Evolutionary conservation across 2,797 vertebrate genomes (phyloP), one percentile per base, ranked within the genome.

Genomic region (Pseudocheirus occidentalis): DNA sequence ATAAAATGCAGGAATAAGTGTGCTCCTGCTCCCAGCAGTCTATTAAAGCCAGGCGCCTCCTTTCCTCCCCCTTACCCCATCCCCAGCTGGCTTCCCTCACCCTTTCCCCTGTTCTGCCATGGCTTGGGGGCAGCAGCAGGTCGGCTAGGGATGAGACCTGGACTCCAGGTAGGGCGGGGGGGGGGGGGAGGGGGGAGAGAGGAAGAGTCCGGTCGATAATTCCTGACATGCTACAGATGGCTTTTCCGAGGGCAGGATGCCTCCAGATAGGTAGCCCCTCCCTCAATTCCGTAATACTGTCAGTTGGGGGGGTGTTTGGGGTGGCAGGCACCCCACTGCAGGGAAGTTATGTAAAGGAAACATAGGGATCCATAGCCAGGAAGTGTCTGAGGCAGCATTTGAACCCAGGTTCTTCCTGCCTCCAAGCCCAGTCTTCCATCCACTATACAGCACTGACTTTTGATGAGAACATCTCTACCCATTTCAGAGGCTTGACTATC

Each of bases 1-100:
- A 98, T 99, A 99, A 99, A 99, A 99, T 99, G 98, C 98, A 99
- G 98, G 98, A 98, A 99, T 98, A 98, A 99, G 99, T 98, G 98
- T 99, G 99, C 57, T 98, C 98, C 98, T 99, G 99, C 99, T 99
- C 98, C 98, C 99, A 99, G 99, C 98, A 98, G 99, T 99, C 99
- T 99, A 98, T 99, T 99, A 99, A 99, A 99, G 99, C 98, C 73
- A 46, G 98, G 99, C 98, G 98, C 99, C 99, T 97, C 97, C 10
- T n/a, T 91, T 98, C 98, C 98, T 52, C 92, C 46, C 73, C 13
- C 91, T 46, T 3, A 12, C n/a, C n/a, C 59, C 59, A 62, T 31
- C 81, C 98, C 98, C 99, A 18, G 56, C 91, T 57, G 0, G 5
- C 56, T 98, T 99, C 99, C 98, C 99, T 99, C 98, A 98, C 98